Percentiles rank a stretch among this genome's conserved stretches.
phyloP scores from a whole-genome alignment of 2,888 invertebrate genomes.

The Helleia helle region DNA sequence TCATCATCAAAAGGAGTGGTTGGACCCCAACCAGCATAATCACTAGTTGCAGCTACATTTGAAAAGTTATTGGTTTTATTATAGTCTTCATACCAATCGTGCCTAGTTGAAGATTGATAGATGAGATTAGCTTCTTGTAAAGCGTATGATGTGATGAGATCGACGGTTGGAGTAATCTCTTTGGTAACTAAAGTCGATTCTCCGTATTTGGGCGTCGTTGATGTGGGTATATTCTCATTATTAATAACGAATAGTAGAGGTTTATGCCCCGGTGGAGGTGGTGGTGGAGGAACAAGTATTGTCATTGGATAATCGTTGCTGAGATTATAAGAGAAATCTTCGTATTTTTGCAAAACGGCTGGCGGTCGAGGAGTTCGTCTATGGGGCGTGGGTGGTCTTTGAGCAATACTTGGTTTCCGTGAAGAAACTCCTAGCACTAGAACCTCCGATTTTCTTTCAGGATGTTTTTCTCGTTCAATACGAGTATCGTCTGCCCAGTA shows the following conservation, averaged over 20 bases:
- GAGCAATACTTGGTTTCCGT: slow-evolving; percentile 75
- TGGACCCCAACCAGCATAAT: slow-evolving; percentile 67
- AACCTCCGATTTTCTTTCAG: slow-evolving; percentile 79
- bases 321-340: slow-evolving; percentile 66
- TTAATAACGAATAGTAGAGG: slow-evolving; percentile 42
- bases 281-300: slow-evolving; percentile 80
- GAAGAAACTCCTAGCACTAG: slow-evolving; percentile 80
- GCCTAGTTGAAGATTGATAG: slow-evolving; percentile 75
- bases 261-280: slow-evolving; percentile 60
- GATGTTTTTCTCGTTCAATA: slow-evolving; percentile 64
- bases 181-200: slow-evolving; percentile 28
- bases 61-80: slow-evolving; percentile 40
- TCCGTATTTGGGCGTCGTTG: slow-evolving; percentile 30
- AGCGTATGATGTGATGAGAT: slow-evolving; percentile 53
- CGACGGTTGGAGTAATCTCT: slow-evolving; percentile 34
- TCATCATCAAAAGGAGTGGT: slow-evolving; percentile 51
- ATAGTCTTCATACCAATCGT: slow-evolving; percentile 52
- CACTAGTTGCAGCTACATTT: slow-evolving; percentile 50
- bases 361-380: slow-evolving; percentile 36
- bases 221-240: slow-evolving; percentile 33
- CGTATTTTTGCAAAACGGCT: slow-evolving; percentile 45
- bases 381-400: slow-evolving; percentile 45
- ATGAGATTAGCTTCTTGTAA: slow-evolving; percentile 78
- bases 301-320: slow-evolving; percentile 76
- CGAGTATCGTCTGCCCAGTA: slow-evolving; percentile 84